A percentile compares a stretch with the other conserved stretches of the same genome.
Evolutionary conservation across 2,888 invertebrate species (phyloP).

Genomic region (Cyclophora albipunctata): DNA sequence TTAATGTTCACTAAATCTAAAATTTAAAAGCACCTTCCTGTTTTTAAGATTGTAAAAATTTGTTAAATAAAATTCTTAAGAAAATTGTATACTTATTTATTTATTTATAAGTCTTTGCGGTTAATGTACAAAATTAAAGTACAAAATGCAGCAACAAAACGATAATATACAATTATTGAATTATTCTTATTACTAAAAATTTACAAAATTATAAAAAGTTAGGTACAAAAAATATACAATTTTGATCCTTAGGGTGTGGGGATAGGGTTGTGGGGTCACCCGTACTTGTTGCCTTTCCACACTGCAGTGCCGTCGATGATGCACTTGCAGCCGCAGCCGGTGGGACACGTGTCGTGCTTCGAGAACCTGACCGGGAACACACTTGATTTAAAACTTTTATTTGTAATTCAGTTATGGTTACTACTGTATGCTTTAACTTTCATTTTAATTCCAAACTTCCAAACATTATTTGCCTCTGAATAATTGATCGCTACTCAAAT

Average conservation of each 20-base stretch:
- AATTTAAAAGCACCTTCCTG: slow-evolving; percentile 51
- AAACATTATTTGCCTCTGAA: too few relatives aligned
- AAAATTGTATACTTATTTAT: slow-evolving; percentile 41
- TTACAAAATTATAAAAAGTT: not conserved
- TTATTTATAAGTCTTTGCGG: slow-evolving; percentile 33
- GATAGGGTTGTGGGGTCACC: slow-evolving; percentile 24
- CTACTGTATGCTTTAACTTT: too few relatives aligned
- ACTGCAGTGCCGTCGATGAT: slow-evolving; percentile 77
- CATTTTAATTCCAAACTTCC: too few relatives aligned
- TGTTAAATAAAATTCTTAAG: slow-evolving; percentile 62
- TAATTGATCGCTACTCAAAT: too few relatives aligned
- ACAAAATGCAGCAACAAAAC: slow-evolving; percentile 18
- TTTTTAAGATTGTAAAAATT: slow-evolving; percentile 49
- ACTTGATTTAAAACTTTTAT: not conserved
- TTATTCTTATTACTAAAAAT: not conserved
- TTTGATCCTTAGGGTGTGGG: not conserved
- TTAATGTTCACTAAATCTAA: slow-evolving; percentile 41
- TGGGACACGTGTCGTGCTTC: slow-evolving; percentile 86
- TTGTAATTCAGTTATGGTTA: slow-evolving; percentile 47
- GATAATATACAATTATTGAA: slow-evolving; percentile 4
- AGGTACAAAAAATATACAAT: not conserved
- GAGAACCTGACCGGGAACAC: slow-evolving; percentile 47
- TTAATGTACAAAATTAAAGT: slow-evolving; percentile 12
- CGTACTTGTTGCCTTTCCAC: slow-evolving; percentile 64
- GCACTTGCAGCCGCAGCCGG: slow-evolving; percentile 95